Base-by-base conservation (phyloP, 2,888 invertebrate species). In the Drosophila sordidula region DNA sequence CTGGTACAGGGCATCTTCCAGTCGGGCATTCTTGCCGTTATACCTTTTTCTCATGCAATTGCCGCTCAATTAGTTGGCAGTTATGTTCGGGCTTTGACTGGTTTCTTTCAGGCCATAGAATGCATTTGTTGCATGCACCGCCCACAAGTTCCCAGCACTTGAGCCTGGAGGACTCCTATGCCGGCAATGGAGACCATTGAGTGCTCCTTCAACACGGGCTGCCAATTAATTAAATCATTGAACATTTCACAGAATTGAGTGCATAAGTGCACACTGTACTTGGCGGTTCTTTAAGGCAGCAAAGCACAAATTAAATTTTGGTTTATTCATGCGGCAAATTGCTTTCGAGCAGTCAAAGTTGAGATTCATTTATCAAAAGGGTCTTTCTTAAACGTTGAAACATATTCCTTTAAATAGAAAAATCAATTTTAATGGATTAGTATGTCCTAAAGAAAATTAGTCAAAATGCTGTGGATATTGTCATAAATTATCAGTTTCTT, bases 221-320 rank as follows among this genome's bases (percentile, higher is more conserved):
- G 75, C 75, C 85, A 87, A 89, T 87, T 87, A 89, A 83, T 83
- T 77, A 65, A 82, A 74, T 69, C 73, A 71, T 74, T 72, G 74
- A 72, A 67, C 59, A 70, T 64, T 55, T 61, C 55, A 64, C 65
- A 73, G 81, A 80, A 80, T 78, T 77, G 75, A 75, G 66, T 52
- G 25, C 29, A 46, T 26, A 67, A 63, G 62, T 70, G 55, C 51
- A 49, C 36, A 42, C 25, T 25, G 42, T 51, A 50, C 34, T 68
- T 58, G 36, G 18, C 14, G 47, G 26, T 18, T 45, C 34, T 47
- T 41, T 22, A 55, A 12, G 39, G 29, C 16, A 11, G 8, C 8
- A 42, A 42, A 14, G 26, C 25, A 25, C 22, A 66, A 73, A 14
- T 59, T n/a, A 44, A n/a, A 29, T 34, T 14, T 42, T 29, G 25